Evolutionary conservation across 2,797 vertebrate genomes (phyloP).

Genomic region (Adrianichthys oophorus): DNA sequence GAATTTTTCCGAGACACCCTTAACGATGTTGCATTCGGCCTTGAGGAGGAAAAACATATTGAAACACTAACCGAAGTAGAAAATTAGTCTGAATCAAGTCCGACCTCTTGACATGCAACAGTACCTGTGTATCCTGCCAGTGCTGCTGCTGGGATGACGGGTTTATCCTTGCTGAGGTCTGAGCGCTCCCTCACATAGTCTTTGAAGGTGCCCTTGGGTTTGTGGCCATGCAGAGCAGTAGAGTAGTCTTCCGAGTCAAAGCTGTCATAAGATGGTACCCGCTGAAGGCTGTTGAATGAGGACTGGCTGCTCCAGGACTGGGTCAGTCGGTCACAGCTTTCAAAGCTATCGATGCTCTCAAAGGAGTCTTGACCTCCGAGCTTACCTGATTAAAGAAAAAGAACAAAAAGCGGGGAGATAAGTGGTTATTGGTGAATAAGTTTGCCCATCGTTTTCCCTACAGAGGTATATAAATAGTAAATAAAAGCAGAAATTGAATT

Average conservation of each 20-base stretch:
- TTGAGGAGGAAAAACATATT: neutral
- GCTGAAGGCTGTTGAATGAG: conserved; percentile 96
- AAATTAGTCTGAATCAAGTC: neutral
- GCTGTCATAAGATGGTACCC: conserved; percentile 97
- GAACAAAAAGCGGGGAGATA: neutral
- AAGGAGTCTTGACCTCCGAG: conserved; percentile 98
- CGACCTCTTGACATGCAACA: conserved; percentile 24
- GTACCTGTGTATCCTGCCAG: conserved; percentile 98
- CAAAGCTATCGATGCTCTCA: conserved; percentile 97
- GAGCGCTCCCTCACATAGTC: conserved; percentile 98
- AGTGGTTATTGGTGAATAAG: neutral
- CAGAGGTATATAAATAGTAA: no score
- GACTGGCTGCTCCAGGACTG: conserved; percentile 99
- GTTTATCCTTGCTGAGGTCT: conserved; percentile 99
- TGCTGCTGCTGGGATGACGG: conserved; percentile 96
- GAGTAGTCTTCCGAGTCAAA: conserved; percentile 98
- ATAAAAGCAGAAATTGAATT: no score
- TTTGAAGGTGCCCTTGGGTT: conserved; percentile 99
- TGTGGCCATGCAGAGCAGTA: conserved; percentile 88
- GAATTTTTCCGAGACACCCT: no score
- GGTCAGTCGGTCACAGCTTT: conserved; percentile 94
- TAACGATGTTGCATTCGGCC: neutral
- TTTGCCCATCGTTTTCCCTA: neutral
- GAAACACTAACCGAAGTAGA: neutral
- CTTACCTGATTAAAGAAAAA: conserved; percentile 79